Evolutionary conservation across 37 sponge, comb jelly and placozoan species (phyloP), one percentile per base, ranked within the genome.

Genomic region (Halisarca cf. caerulea): DNA sequence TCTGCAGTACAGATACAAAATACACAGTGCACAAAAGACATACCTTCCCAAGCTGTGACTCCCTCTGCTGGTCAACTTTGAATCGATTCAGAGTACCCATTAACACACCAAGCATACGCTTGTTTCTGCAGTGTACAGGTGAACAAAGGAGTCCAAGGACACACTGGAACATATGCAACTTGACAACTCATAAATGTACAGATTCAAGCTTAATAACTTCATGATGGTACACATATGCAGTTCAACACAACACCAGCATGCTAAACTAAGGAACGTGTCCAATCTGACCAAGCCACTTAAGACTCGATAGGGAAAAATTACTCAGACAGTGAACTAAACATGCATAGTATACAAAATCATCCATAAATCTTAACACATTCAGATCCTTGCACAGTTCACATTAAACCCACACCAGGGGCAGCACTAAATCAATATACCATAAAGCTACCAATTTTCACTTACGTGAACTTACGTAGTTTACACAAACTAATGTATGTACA

Each of bases 71-170:
- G 23, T 78, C 79, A 25, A 73, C 80, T 78, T 93, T 92, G 41
- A 95, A 95, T 38, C 92, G 87, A 41, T 88, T 88, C 2, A 95
- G 89, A 28, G 96, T 95, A 0, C 94, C 94, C 94, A 92, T 87
- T 25, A 95, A 62, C 20, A 89, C 66, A 32, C 96, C 96, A 78
- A 95, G 90, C 96, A 95, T 95, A 11, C 96, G 86, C 59, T 88
- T 90, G 59, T 95, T 95, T 59, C 96, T 95, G 35, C 36, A 61
- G 0, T 6, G 6, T 8, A n/a, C n/a, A 6, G 15, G 5, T 15
- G 15, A 62, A 62, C 9, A 7, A 62, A 23, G n/a, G 18, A 62
- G 15, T 6, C 64, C 30, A 5, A 62, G 7, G 5, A 62, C 64
- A 62, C 64, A 62, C n/a, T 20, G 6, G 25, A 7, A 20, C 64